These are phyloP conservation scores for Falcunculus frontatus DNA, from an alignment of 2,113 vertebrate genomes.

Conservation along the genomic window DNA sequence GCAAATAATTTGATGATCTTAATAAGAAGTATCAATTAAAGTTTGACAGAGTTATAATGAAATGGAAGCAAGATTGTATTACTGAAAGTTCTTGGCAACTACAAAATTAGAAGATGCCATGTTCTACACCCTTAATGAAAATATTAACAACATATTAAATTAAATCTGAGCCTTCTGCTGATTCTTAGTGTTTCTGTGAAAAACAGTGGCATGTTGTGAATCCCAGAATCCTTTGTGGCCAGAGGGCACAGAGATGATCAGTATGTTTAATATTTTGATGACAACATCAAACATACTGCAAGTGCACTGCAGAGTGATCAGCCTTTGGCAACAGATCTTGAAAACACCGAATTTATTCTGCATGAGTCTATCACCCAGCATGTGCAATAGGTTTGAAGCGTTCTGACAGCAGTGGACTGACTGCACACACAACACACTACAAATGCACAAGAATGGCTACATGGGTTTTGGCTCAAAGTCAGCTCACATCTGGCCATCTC, in stretches of 20 bases:
- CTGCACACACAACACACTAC: no score
- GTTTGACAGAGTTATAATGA: background rate
- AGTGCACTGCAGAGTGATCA: background rate
- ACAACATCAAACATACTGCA: background rate
- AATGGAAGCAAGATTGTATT: background rate
- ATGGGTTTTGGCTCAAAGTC: background rate
- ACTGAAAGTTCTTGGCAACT: background rate
- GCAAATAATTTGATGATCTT: background rate
- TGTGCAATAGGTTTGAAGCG: background rate
- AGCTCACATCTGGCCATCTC: background rate
- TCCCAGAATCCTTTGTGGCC: background rate
- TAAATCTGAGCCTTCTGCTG: background rate
- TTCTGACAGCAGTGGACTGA: background rate
- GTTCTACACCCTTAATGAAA: background rate
- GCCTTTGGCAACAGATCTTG: background rate
- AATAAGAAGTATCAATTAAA: background rate
- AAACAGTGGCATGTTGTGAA: background rate
- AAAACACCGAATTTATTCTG: background rate
- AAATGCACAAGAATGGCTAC: background rate
- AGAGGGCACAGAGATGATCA: background rate
- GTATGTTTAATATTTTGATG: conserved; percentile 5
- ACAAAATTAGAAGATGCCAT: background rate
- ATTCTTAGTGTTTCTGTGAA: background rate
- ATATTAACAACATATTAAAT: background rate
- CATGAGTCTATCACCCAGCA: background rate